A percentile compares a stretch with the other conserved stretches of the same genome.
Evolutionary conservation across 2,888 invertebrate species (phyloP).

Genomic region (Myopa testacea): DNA sequence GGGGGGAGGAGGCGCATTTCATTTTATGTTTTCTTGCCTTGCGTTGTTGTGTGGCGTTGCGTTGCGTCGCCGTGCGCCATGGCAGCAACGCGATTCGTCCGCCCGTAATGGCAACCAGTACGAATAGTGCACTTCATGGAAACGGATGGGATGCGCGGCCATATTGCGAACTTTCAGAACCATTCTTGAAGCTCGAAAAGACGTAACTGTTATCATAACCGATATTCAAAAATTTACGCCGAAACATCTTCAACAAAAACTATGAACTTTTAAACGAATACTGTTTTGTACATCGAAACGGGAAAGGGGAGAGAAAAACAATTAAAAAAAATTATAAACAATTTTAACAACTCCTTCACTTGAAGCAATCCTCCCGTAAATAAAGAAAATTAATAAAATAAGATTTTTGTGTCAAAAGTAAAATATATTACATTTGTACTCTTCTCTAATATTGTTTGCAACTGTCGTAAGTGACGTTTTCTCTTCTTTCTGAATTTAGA

Average conservation of each 20-base stretch:
- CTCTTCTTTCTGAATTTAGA: no score
- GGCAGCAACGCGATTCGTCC: neutral
- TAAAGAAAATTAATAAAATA: neutral
- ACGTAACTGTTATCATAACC: conserved; percentile 25
- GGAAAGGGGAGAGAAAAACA: neutral
- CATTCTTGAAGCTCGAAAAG: conserved; percentile 12
- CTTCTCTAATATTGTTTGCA: no score
- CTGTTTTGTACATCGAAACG: neutral
- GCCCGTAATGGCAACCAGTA: conserved; percentile 48
- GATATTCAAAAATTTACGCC: conserved; percentile 5
- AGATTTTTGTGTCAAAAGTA: neutral
- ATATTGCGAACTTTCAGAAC: conserved; percentile 40
- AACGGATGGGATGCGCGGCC: conserved; percentile 53
- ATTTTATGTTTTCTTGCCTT: conserved; percentile 24
- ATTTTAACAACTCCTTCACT: neutral
- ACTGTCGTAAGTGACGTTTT: no score
- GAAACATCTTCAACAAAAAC: neutral
- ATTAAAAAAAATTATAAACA: neutral
- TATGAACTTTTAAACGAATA: neutral
- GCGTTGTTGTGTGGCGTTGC: neutral
- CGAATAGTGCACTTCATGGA: conserved; percentile 57
- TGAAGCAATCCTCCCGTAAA: neutral
- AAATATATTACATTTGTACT: no score
- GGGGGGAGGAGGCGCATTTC: conserved; percentile 16
- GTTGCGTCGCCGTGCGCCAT: conserved; percentile 10